Evolutionary conservation across 2,888 invertebrate genomes (phyloP).

Genomic region (Scaptomyza cyrtandrae): DNA sequence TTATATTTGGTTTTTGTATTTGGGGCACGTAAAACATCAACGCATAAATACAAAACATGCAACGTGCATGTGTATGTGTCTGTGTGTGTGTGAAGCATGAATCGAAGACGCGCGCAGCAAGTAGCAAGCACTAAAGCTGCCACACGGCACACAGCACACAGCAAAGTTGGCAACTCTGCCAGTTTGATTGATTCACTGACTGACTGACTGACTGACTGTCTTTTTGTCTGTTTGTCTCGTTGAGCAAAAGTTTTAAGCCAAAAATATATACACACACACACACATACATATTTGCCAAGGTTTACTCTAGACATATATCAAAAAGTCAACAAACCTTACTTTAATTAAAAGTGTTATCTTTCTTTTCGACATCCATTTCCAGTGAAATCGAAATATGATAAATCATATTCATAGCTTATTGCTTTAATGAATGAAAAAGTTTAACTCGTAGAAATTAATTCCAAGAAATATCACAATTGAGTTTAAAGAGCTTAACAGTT

Average conservation of each 20-base stretch:
- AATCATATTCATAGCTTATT: not conserved
- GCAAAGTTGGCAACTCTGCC: conserved; percentile 14
- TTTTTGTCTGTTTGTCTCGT: conserved; percentile 20
- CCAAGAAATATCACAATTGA: not conserved
- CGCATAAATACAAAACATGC: conserved; percentile 70
- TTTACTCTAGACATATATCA: not conserved
- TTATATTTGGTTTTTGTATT: conserved; percentile 59
- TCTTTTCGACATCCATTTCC: not conserved
- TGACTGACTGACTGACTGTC: too few relatives aligned
- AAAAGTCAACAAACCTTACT: not conserved
- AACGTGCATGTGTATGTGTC: conserved; percentile 31
- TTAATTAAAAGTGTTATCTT: conserved; percentile 4
- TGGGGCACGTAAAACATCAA: conserved; percentile 80
- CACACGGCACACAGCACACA: conserved; percentile 4
- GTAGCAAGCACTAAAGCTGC: conserved; percentile 51
- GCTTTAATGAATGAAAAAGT: not conserved
- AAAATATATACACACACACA: not conserved
- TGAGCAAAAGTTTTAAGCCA: not conserved
- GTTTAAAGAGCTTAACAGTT: not conserved
- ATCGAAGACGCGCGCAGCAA: conserved; percentile 37
- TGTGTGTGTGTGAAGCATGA: conserved; percentile 18
- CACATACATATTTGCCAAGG: too few relatives aligned
- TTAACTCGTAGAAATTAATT: not conserved
- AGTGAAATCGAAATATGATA: not conserved
- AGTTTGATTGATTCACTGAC: conserved; percentile 34